Conservation (phyloP, 2,888 invertebrate species). For the Dryococelus australis region DNA sequence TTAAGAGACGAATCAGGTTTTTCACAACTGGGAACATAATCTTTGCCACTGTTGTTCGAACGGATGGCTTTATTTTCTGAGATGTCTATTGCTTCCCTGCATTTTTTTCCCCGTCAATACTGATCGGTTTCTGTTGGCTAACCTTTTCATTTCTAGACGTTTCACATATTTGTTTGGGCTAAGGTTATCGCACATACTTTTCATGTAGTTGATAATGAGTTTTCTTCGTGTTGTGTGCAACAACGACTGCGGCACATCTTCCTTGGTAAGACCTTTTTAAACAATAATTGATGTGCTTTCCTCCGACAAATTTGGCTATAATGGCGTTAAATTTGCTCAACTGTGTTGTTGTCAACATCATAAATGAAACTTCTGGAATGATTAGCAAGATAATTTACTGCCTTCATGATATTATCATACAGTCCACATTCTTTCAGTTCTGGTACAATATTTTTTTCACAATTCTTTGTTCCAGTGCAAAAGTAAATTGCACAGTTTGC, state of each 20-base stretch:
- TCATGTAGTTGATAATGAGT: no score
- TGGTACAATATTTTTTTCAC: constrained; percentile 23
- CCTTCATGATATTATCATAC: no score
- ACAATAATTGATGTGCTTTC: constrained; percentile 38
- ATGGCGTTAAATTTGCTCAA: constrained; percentile 31
- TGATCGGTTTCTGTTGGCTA: not conserved
- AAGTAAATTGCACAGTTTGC: no score
- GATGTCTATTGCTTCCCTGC: not conserved
- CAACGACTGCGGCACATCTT: constrained; percentile 34
- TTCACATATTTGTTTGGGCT: not conserved
- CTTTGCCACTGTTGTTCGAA: not conserved
- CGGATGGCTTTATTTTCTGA: not conserved
- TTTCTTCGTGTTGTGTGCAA: no score
- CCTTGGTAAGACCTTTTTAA: constrained; percentile 35
- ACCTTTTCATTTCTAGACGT: constrained; percentile 13
- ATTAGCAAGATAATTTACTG: constrained; percentile 31
- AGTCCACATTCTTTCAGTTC: constrained; percentile 29
- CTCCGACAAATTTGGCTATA: constrained; percentile 37
- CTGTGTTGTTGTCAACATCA: constrained; percentile 37
- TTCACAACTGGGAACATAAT: not conserved
- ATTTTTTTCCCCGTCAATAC: not conserved
- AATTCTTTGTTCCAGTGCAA: constrained; percentile 38
- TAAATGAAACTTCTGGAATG: constrained; percentile 35
- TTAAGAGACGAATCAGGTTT: not conserved
- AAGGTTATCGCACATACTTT: no score